Conservation (phyloP, 2,888 invertebrate species). For the Anaspis maculata region DNA sequence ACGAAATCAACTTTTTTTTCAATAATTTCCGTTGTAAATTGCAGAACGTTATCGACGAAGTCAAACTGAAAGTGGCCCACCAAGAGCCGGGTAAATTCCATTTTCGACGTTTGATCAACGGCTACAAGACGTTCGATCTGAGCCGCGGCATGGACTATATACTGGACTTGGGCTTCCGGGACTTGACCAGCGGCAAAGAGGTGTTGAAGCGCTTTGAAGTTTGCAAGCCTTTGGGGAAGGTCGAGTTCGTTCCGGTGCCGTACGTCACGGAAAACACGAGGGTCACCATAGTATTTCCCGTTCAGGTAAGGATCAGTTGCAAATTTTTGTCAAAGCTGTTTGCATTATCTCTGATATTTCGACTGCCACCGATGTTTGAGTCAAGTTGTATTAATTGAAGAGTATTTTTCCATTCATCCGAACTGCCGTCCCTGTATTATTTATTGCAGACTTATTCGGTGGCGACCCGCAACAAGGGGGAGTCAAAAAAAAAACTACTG, state of each 20-base stretch:
- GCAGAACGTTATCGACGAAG: slow-evolving; percentile 36
- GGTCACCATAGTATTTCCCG: slow-evolving; percentile 67
- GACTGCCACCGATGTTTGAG: too few relatives aligned
- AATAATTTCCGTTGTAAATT: too few relatives aligned
- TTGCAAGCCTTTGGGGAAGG: slow-evolving; percentile 75
- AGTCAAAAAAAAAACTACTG: too few relatives aligned
- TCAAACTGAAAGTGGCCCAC: slow-evolving; percentile 43
- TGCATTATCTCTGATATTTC: too few relatives aligned
- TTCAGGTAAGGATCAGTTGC: too few relatives aligned
- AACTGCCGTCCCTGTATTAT: too few relatives aligned
- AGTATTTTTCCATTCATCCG: too few relatives aligned
- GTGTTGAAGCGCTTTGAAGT: slow-evolving; percentile 61
- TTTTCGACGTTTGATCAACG: slow-evolving; percentile 54
- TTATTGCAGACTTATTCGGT: too few relatives aligned
- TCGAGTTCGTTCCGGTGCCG: slow-evolving; percentile 84
- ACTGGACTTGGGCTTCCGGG: slow-evolving; percentile 58
- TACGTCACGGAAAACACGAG: slow-evolving; percentile 92
- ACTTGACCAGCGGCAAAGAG: slow-evolving; percentile 41
- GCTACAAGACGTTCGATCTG: slow-evolving; percentile 72
- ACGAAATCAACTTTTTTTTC: slow-evolving; percentile 1
- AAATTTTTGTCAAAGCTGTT: too few relatives aligned
- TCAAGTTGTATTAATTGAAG: too few relatives aligned
- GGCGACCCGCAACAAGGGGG: too few relatives aligned
- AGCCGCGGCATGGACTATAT: slow-evolving; percentile 80
- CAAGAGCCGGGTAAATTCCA: slow-evolving; percentile 47